Conservation (phyloP, 1,140 invertebrate genomes). For the Drosophila azteca region DNA sequence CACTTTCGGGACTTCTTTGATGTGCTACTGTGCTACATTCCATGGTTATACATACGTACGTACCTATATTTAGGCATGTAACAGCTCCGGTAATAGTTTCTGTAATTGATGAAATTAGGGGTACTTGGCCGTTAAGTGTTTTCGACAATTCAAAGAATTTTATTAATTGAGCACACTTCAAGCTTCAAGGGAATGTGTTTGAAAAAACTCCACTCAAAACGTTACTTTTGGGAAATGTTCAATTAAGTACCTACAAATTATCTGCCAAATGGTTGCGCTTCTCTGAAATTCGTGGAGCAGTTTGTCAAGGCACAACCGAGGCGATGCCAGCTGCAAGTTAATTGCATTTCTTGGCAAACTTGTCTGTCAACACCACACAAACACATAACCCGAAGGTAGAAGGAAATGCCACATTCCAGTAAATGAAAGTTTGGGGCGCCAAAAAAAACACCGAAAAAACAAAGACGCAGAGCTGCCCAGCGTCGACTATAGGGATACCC, state of each 20-base stretch:
- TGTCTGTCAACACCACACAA: conserved; percentile 10
- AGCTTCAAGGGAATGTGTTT: background rate
- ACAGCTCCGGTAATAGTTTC: conserved; percentile 27
- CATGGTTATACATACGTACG: too few species aligned
- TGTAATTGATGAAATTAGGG: conserved; percentile 43
- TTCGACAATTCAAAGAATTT: conserved; percentile 26
- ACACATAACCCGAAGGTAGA: conserved; percentile 15
- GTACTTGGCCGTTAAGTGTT: conserved; percentile 42
- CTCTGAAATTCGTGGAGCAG: background rate
- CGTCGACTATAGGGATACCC: too few species aligned
- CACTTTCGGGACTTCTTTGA: conserved; percentile 14
- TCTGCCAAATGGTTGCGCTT: background rate
- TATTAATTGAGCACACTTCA: conserved; percentile 36
- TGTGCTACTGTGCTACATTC: background rate
- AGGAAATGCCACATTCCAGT: conserved; percentile 32
- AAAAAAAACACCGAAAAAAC: conserved; percentile 1
- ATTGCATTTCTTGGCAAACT: conserved; percentile 43
- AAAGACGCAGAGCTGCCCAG: background rate
- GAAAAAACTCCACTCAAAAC: too few species aligned
- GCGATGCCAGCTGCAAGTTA: conserved; percentile 42
- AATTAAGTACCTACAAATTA: conserved; percentile 7
- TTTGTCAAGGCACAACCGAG: background rate
- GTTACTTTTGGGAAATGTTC: background rate
- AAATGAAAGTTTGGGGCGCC: conserved; percentile 32
- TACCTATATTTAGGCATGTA: conserved; percentile 34